These are phyloP conservation scores for Ailurus styani DNA, from an alignment of 2,113 vertebrate genomes.

Conservation along the genomic window DNA sequence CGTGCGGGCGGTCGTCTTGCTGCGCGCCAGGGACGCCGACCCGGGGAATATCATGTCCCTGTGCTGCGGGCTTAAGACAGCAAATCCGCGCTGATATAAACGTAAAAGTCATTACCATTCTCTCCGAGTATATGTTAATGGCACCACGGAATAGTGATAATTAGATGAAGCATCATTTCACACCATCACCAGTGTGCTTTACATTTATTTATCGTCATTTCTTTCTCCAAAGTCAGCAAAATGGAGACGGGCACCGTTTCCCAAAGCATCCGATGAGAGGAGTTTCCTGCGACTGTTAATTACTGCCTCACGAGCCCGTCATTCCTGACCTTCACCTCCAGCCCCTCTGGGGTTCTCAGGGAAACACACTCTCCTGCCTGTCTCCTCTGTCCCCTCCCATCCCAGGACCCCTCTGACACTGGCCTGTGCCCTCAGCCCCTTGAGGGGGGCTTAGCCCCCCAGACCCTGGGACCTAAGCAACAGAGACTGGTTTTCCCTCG, in stretches of 20 bases:
- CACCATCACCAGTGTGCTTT: slow-evolving; percentile 75
- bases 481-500: too few relatives aligned
- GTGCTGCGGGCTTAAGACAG: slow-evolving; percentile 46
- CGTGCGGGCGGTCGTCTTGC: accelerated
- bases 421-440: background rate
- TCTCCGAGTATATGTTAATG: slow-evolving; percentile 73
- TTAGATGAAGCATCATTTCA: slow-evolving; percentile 80
- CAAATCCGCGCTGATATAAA: slow-evolving; percentile 38
- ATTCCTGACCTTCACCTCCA: accelerated
- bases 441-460: too few relatives aligned
- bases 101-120: slow-evolving; percentile 73
- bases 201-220: slow-evolving; percentile 70
- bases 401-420: accelerated
- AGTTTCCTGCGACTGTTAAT: accelerated
- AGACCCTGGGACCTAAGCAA: accelerated
- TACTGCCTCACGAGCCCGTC: background rate
- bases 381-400: background rate
- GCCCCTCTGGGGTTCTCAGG: background rate
- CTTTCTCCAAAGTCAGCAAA: slow-evolving; percentile 74
- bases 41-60: slow-evolving; percentile 1
- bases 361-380: background rate
- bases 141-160: slow-evolving; percentile 73
- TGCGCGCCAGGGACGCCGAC: background rate
- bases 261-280: background rate
- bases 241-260: slow-evolving; percentile 30